phyloP scores from a whole-genome alignment of 1,140 invertebrate species.

The Lycorma delicatula region DNA sequence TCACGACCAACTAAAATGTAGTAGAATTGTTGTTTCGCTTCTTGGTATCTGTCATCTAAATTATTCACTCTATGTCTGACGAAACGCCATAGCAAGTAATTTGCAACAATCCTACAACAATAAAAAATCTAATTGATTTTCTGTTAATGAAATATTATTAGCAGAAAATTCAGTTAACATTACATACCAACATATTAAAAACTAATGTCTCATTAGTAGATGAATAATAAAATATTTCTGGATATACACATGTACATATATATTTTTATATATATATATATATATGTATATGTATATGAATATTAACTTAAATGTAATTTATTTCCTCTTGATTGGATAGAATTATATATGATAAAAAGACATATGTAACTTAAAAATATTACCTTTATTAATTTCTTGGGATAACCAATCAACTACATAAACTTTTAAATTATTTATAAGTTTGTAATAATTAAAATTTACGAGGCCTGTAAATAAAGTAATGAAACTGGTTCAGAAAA shows the following conservation, averaged over 20 bases:
- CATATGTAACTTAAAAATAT: no score
- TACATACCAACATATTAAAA: conserved; percentile 26
- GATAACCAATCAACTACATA: no score
- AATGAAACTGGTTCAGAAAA: no score
- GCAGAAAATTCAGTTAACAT: not conserved
- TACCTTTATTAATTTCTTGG: no score
- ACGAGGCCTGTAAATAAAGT: no score
- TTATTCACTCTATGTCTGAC: conserved; percentile 78
- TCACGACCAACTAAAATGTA: conserved; percentile 63
- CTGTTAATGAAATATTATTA: not conserved
- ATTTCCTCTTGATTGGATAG: no score
- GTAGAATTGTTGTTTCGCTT: conserved; percentile 54
- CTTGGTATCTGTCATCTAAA: conserved; percentile 66
- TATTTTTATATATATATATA: not conserved
- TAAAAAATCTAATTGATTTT: not conserved
- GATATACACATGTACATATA: not conserved
- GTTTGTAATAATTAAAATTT: no score
- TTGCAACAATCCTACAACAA: conserved; percentile 37
- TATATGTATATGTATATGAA: not conserved
- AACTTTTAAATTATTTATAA: no score
- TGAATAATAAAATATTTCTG: not conserved
- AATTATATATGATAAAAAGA: no score
- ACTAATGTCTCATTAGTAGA: not conserved
- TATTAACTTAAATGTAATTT: not conserved
- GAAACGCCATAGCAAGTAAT: conserved; percentile 81